phyloP scores from a whole-genome alignment of 2,113 vertebrate species.

The Epinephelus lanceolatus region DNA sequence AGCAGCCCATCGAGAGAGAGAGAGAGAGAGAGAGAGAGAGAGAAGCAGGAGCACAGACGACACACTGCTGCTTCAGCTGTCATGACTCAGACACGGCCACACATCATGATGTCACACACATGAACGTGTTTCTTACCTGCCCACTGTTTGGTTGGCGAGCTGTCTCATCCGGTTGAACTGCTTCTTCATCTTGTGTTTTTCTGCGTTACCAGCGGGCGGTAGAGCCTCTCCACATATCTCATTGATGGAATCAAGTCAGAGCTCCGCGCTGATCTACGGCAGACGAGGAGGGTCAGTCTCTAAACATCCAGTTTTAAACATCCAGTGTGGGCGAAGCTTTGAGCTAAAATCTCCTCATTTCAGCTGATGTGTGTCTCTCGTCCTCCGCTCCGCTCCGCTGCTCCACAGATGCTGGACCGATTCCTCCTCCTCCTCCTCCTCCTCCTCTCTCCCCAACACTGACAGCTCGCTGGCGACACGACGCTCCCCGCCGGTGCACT shows the following conservation, averaged over 20 bases:
- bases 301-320: constrained; percentile 56
- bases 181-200: constrained; percentile 92
- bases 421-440: constrained; percentile 27
- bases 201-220: constrained; percentile 76
- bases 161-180: constrained; percentile 97
- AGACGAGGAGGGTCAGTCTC: constrained; percentile 36
- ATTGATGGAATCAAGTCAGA: constrained; percentile 70
- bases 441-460: constrained; percentile 40
- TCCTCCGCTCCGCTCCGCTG: constrained; percentile 62
- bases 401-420: constrained; percentile 80
- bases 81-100: background rate
- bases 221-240: constrained; percentile 76
- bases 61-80: constrained; percentile 5
- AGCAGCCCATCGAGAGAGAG: background rate
- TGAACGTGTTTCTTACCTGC: constrained; percentile 86
- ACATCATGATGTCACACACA: background rate
- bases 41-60: background rate
- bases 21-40: too few relatives aligned
- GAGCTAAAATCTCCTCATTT: constrained; percentile 70
- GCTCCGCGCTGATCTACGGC: constrained; percentile 59
- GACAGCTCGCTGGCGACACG: constrained; percentile 73
- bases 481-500: constrained; percentile 63
- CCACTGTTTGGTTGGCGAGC: constrained; percentile 96
- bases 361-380: constrained; percentile 51
- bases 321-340: constrained; percentile 42